These are phyloP conservation scores for Chirona hameri DNA, from an alignment of 2,888 invertebrate species.

Conservation along the genomic window DNA sequence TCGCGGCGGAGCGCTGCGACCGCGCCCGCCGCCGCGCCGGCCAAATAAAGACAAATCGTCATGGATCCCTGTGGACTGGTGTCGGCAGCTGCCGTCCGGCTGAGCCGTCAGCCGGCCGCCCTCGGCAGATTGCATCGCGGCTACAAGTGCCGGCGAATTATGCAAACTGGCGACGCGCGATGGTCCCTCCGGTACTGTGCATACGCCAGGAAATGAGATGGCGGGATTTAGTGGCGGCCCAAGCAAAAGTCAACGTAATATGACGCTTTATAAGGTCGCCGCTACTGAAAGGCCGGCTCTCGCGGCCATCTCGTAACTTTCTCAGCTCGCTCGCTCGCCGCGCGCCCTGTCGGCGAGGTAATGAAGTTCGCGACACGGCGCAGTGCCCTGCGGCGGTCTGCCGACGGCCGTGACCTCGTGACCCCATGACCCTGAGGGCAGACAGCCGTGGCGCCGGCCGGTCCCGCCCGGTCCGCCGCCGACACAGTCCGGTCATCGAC, in stretches of 20 bases:
- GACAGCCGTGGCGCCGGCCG: neutral
- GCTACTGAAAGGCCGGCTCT: neutral
- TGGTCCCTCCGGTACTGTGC: neutral
- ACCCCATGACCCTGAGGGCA: neutral
- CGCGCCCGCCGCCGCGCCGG: neutral
- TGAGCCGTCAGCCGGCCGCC: neutral
- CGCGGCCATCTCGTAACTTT: neutral
- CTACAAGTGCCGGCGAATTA: constrained; percentile 27
- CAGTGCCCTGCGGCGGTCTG: neutral
- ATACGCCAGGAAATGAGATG: constrained; percentile 3
- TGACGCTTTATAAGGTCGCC: constrained; percentile 23
- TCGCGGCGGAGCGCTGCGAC: neutral
- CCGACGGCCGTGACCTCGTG: neutral
- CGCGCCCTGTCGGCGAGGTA: neutral
- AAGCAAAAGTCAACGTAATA: constrained; percentile 10
- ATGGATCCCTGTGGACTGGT: neutral
- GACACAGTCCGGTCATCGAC: neutral
- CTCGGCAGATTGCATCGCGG: constrained; percentile 14
- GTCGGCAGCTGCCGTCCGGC: no score
- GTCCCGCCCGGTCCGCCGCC: neutral
- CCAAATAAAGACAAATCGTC: constrained; percentile 22
- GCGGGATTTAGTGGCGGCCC: constrained; percentile 1
- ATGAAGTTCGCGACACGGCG: neutral
- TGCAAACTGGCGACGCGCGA: constrained; percentile 5
- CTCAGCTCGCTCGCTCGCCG: neutral